Evolutionary conservation across 1,140 invertebrate genomes (phyloP).

Genomic region (Bombus turneri): DNA sequence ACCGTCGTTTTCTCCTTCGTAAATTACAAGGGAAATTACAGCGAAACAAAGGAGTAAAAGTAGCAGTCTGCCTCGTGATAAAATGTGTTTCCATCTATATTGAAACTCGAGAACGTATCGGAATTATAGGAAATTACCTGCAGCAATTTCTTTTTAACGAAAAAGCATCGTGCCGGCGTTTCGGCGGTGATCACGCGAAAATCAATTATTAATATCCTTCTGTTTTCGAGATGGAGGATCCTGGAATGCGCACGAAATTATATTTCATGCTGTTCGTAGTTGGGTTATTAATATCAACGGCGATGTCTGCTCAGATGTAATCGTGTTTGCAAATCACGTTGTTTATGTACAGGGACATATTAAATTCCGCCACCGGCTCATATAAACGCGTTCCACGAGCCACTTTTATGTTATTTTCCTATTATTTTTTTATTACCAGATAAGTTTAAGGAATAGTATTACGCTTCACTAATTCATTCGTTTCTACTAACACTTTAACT

Average conservation of each 20-base stretch:
- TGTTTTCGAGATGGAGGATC: not conserved
- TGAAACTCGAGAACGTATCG: not conserved
- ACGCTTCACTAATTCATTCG: no score
- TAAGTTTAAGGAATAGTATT: no score
- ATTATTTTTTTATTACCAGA: no score
- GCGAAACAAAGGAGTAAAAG: not conserved
- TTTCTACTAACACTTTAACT: fast-evolving
- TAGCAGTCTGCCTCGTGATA: not conserved
- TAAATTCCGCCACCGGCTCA: not conserved
- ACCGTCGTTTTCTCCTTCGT: no score
- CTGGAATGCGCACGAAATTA: not conserved
- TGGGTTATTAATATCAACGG: not conserved
- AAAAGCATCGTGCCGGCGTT: not conserved
- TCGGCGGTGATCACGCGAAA: not conserved
- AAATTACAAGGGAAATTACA: not conserved
- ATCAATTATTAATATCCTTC: constrained; percentile 1
- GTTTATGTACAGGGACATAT: not conserved
- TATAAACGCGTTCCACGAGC: not conserved
- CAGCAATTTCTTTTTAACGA: not conserved
- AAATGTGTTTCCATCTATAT: not conserved
- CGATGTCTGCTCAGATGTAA: not conserved
- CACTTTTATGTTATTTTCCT: no score
- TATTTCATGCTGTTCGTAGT: not conserved
- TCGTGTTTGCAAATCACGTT: constrained; percentile 18
- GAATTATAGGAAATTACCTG: no score